Base-by-base conservation (phyloP, 2,888 invertebrate species). In the Caenorhabditis afra region DNA sequence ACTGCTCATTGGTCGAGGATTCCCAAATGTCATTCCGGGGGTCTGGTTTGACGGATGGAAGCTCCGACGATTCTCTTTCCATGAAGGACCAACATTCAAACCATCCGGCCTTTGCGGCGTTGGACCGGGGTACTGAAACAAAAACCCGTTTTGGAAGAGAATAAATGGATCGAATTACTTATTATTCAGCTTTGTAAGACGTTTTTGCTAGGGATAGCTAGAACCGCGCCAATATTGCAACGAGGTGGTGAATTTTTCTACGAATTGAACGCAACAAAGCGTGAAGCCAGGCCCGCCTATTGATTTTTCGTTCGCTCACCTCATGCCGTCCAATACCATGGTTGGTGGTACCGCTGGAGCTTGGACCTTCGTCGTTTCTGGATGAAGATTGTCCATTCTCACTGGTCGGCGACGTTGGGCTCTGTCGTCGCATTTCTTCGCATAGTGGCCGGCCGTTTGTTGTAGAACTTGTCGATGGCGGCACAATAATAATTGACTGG, bases 101-200 rank as follows among this genome's bases (percentile, higher is more conserved):
- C 16, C 49, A 29, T 59, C 61, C 20, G 77, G 77, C 16, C 77
- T 59, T 49, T 59, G 70, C 22, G 77, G 77, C 3, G 70, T 70
- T 4, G 16, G n/a, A 11, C 50, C 22, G 44, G 50, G 37, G 22
- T 52, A 65, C 73, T 73, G 52, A 23, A 73, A 64, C 12, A 39
- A 3, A n/a, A 64, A 10, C 3, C 8, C 1, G 8, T 23, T 23
- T 18, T 37, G 29, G n/a, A 37, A 1, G 35, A 14, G 3, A 44
- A 20, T 29, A 29, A 29, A 29, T 29, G 7, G n/a, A n/a, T n/a
- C n/a, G n/a, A n/a, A n/a, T n/a, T n/a, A n/a, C n/a, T n/a, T n/a
- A n/a, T n/a, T n/a, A n/a, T n/a, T n/a, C n/a, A n/a, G n/a, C n/a
- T n/a, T n/a, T n/a, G n/a, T n/a, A n/a, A n/a, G n/a, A n/a, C n/a